Conservation (phyloP, 2,888 invertebrate genomes). For the Dysmachus trigonus region DNA sequence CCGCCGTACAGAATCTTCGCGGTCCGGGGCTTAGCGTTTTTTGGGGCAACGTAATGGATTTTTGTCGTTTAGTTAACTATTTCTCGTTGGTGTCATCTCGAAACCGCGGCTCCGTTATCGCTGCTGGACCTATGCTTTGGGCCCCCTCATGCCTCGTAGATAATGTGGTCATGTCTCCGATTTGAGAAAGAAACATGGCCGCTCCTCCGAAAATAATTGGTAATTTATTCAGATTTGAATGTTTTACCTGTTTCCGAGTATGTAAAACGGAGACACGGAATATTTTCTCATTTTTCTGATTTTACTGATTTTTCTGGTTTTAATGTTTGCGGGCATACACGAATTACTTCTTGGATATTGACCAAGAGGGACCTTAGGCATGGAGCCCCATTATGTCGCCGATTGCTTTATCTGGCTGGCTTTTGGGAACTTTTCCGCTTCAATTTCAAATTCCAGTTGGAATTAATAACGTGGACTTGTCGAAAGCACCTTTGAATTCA, state of each 20-base stretch:
- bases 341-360: conserved; percentile 21
- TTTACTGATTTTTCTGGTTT: background rate
- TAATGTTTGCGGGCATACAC: conserved; percentile 20
- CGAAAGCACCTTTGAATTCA: conserved; percentile 9
- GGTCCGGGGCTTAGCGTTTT: background rate
- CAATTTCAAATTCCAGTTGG: background rate
- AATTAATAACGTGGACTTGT: conserved; percentile 22
- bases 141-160: conserved; percentile 18
- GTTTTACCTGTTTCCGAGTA: conserved; percentile 25
- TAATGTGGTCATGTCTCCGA: conserved; percentile 44
- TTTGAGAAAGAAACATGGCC: conserved; percentile 50
- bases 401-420: background rate
- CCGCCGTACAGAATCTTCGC: background rate
- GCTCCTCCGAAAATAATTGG: conserved; percentile 54
- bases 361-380: background rate
- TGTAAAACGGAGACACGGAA: conserved; percentile 34
- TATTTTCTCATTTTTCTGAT: conserved; percentile 23
- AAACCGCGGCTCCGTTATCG: background rate
- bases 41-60: conserved; percentile 35
- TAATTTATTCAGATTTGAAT: conserved; percentile 57
- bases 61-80: conserved; percentile 37
- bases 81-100: conserved; percentile 38
- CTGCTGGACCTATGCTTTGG: conserved; percentile 5
- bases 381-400: conserved; percentile 12
- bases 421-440: background rate